A percentile compares a stretch with the other conserved stretches of the same genome.
These are phyloP conservation scores for Bembecia ichneumoniformis DNA, from an alignment of 2,888 invertebrate genomes.

Conservation along the genomic window DNA sequence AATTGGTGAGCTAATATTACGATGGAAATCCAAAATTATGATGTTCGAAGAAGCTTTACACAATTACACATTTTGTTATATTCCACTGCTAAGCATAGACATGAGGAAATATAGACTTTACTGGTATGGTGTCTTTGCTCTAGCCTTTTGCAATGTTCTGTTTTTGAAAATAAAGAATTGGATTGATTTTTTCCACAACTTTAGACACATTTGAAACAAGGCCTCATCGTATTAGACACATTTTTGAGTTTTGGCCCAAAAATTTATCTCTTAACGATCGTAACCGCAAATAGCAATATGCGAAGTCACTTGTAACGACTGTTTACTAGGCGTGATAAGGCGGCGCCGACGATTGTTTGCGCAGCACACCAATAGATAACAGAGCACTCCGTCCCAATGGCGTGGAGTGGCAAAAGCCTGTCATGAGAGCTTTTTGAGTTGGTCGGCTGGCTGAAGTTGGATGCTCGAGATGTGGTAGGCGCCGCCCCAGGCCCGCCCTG, in stretches of 20 bases:
- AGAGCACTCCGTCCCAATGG: conserved; percentile 35
- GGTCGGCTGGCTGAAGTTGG: conserved; percentile 29
- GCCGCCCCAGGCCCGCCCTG: conserved; percentile 65
- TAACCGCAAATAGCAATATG: conserved; percentile 59
- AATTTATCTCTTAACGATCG: conserved; percentile 42
- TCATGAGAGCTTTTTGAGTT: conserved; percentile 47
- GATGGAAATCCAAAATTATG: too few relatives aligned
- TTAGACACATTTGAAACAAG: not conserved
- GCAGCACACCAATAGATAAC: conserved; percentile 43
- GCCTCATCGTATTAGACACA: not conserved
- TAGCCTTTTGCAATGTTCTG: too few relatives aligned
- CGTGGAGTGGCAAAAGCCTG: conserved; percentile 60
- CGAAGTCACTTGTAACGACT: conserved; percentile 56
- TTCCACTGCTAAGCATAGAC: too few relatives aligned
- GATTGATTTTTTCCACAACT: too few relatives aligned
- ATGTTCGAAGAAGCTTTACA: too few relatives aligned
- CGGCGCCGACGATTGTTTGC: conserved; percentile 61
- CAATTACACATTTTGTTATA: too few relatives aligned
- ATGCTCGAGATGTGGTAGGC: conserved; percentile 38
- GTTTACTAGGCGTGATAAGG: conserved; percentile 62
- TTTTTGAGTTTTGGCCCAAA: not conserved
- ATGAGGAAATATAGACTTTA: too few relatives aligned
- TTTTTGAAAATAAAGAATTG: too few relatives aligned
- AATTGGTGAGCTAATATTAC: too few relatives aligned
- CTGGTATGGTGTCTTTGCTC: too few relatives aligned